Conservation (phyloP, 2,888 invertebrate species). For the Merodon equestris region DNA sequence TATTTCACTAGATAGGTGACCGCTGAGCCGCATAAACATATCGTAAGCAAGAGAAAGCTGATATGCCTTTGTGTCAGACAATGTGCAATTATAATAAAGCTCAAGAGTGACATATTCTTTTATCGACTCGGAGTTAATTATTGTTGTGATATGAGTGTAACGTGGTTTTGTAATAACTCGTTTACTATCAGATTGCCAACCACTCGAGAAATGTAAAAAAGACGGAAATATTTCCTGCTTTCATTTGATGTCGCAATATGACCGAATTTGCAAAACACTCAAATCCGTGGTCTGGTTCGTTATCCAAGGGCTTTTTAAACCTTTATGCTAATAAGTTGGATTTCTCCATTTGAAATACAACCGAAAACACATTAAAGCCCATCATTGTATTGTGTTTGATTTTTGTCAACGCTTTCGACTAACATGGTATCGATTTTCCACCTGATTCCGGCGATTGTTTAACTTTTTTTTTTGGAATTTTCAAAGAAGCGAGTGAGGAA, state of each 20-base stretch:
- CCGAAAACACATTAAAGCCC: background rate
- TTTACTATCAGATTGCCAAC: constrained; percentile 20
- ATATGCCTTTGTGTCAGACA: constrained; percentile 1
- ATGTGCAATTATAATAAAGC: constrained; percentile 33
- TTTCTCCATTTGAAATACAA: constrained; percentile 7
- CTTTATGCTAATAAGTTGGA: constrained; percentile 15
- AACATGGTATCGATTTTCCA: no score
- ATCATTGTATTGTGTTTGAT: background rate
- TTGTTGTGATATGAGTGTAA: constrained; percentile 18
- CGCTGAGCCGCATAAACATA: background rate
- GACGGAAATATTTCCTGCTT: background rate
- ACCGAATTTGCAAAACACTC: no score
- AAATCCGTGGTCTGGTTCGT: no score
- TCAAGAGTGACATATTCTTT: background rate
- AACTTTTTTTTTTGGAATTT: background rate
- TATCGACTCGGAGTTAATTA: constrained; percentile 43
- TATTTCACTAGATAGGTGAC: constrained; percentile 20
- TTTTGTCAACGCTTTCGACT: no score
- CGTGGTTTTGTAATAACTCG: constrained; percentile 20
- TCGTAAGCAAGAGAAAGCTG: constrained; percentile 27
- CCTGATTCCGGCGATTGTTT: no score
- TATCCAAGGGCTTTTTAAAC: background rate
- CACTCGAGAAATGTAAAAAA: constrained; percentile 4
- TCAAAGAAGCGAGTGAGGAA: background rate
- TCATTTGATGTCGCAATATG: constrained; percentile 1